phyloP scores from a whole-genome alignment of 1,140 invertebrate genomes.

The Antheraea mylitta region DNA sequence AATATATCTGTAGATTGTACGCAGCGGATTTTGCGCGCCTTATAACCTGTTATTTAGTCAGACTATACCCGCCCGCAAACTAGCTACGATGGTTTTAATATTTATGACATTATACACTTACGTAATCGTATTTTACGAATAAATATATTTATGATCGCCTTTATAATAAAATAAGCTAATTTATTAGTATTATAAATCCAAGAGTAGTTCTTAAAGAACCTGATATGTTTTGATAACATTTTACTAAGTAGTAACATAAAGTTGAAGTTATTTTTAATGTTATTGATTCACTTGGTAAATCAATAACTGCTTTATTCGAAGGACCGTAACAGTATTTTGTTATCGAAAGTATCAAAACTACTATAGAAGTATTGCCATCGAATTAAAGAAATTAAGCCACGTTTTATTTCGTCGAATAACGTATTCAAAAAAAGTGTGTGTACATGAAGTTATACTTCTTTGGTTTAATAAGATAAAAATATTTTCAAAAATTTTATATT shows the following conservation, averaged over 20 bases:
- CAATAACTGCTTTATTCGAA: background rate
- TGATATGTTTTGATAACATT: background rate
- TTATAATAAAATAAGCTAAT: background rate
- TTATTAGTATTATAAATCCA: background rate
- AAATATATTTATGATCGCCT: background rate
- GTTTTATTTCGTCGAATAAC: too few relatives aligned
- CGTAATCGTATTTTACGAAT: background rate
- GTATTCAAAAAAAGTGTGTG: too few relatives aligned
- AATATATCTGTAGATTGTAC: slow-evolving; percentile 9
- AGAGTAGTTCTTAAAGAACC: background rate
- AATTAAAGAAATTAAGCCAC: too few relatives aligned
- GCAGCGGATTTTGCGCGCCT: slow-evolving; percentile 19
- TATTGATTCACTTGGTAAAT: too few relatives aligned
- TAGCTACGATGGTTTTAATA: background rate
- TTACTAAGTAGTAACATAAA: too few relatives aligned
- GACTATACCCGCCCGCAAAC: background rate
- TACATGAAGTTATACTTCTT: too few relatives aligned
- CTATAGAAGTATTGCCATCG: too few relatives aligned
- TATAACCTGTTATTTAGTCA: slow-evolving; percentile 13
- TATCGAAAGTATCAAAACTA: too few relatives aligned
- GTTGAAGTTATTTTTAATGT: too few relatives aligned
- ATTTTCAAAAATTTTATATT: too few relatives aligned
- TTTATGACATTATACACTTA: background rate
- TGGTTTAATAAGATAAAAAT: too few relatives aligned
- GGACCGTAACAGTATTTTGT: too few relatives aligned